phyloP scores from a whole-genome alignment of 2,797 vertebrate species.

The Poeciliopsis gracilis region DNA sequence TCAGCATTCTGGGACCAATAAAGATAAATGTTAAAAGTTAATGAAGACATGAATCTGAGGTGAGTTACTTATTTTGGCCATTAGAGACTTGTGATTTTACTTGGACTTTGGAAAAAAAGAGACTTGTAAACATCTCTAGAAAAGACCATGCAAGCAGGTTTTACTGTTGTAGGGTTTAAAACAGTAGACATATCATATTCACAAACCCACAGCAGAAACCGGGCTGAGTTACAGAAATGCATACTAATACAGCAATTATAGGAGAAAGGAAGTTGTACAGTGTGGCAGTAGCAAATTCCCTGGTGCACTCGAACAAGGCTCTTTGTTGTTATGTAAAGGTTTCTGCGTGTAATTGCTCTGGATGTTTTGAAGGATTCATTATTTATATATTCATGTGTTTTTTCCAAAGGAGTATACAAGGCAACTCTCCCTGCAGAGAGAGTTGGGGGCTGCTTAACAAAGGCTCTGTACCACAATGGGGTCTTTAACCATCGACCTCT shows the following conservation, averaged over 20 bases:
- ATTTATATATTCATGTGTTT: slow-evolving; percentile 77
- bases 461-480: slow-evolving; percentile 56
- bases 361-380: slow-evolving; percentile 78
- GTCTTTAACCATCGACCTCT: slow-evolving; percentile 56
- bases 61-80: neutral
- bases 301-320: slow-evolving; percentile 73
- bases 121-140: slow-evolving; percentile 25
- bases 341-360: slow-evolving; percentile 77
- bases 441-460: slow-evolving; percentile 65
- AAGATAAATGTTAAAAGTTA: neutral
- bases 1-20: neutral
- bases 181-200: slow-evolving; percentile 53
- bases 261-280: slow-evolving; percentile 69
- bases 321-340: slow-evolving; percentile 83
- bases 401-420: slow-evolving; percentile 54
- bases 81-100: neutral
- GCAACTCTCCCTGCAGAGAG: slow-evolving; percentile 61
- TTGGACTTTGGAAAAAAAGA: neutral
- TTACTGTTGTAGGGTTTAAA: slow-evolving; percentile 57
- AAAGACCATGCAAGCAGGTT: slow-evolving; percentile 46
- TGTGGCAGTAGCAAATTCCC: slow-evolving; percentile 77
- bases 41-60: neutral
- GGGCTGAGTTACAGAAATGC: slow-evolving; percentile 72
- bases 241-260: slow-evolving; percentile 82
- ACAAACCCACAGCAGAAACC: slow-evolving; percentile 60